Base-by-base conservation (phyloP, 2,888 invertebrate species). In the Cantharis rustica region DNA sequence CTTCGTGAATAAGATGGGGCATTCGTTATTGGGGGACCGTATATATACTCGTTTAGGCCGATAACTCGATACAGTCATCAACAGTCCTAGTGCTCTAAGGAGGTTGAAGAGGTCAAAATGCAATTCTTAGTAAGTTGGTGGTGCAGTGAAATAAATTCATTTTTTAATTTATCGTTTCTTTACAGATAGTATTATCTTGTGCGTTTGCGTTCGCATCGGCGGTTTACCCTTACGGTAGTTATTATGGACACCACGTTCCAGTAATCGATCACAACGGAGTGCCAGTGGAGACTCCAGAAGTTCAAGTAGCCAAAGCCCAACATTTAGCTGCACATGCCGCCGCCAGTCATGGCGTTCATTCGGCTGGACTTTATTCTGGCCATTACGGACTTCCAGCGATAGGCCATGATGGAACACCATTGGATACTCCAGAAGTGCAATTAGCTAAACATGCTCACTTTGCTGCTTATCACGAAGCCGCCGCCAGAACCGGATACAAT, bases 351-450 rank as follows among this genome's bases (percentile, higher is more conserved):
- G 75, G 71, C 5, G 17, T n/a, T 16, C 61, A 73, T 16, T 11
- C 63, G 5, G 47, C 10, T 16, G 61, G 64, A 10, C 20, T 15
- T 20, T 66, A 75, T 23, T 61, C 75, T 13, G 64, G 47, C 10
- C 69, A 69, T 17, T 69, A 69, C 17, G 17, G 17, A 17, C n/a
- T 16, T 11, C 23, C 74, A 17, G 68, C 66, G 7, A 61, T 64
- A n/a, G 68, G 47, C n/a, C 31, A 64, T 47, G 27, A 91, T 81
- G 91, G 91, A 11, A 90, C 90, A 80, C 91, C 91, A 73, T 89
- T 90, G 69, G 91, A 91, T 83, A 91, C 91, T 81, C 91, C 91
- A 68, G 92, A 91, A 84, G 92, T 92, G 75, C 90, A 91, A 75
- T 90, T 90, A 80, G 92, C 91, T 75, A 90, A 90, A 82, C 90